Conservation (phyloP, 2,113 vertebrate species). For the Polypterus senegalus region DNA sequence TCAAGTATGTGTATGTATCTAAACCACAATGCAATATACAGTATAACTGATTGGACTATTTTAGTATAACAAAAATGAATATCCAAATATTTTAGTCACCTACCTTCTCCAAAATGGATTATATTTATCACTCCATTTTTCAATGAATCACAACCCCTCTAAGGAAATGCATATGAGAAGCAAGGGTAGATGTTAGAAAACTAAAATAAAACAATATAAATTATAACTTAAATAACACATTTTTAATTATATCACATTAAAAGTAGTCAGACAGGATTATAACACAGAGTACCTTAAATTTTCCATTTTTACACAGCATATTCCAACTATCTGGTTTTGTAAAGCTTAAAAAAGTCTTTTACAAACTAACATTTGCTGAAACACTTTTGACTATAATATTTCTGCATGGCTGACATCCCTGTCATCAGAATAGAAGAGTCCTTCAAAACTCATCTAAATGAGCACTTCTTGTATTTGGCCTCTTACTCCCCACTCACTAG, state of each 20-base stretch:
- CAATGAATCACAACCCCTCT: constrained; percentile 55
- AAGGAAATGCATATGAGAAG: constrained; percentile 14
- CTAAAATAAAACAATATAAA: constrained; percentile 2
- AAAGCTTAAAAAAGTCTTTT: no score
- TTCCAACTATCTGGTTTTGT: no score
- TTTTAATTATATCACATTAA: neutral
- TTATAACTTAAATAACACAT: neutral
- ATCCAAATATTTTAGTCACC: neutral
- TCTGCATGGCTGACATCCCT: no score
- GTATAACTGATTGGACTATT: neutral
- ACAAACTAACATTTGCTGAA: no score
- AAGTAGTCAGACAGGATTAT: neutral
- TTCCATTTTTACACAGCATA: neutral
- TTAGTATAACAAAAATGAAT: neutral
- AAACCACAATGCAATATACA: constrained; percentile 18
- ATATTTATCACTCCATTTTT: constrained; percentile 57
- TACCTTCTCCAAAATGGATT: constrained; percentile 71
- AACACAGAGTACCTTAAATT: neutral
- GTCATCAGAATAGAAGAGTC: no score
- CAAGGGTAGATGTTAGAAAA: constrained; percentile 3
- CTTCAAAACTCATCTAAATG: no score
- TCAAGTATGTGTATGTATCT: constrained; percentile 75
- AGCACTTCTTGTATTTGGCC: no score
- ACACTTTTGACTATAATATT: no score
- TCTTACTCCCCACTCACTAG: no score